A percentile compares a stretch with the other conserved stretches of the same genome.
These are phyloP conservation scores for Orthonychiurus folsomi DNA, from an alignment of 2,888 invertebrate species.

Conservation along the genomic window DNA sequence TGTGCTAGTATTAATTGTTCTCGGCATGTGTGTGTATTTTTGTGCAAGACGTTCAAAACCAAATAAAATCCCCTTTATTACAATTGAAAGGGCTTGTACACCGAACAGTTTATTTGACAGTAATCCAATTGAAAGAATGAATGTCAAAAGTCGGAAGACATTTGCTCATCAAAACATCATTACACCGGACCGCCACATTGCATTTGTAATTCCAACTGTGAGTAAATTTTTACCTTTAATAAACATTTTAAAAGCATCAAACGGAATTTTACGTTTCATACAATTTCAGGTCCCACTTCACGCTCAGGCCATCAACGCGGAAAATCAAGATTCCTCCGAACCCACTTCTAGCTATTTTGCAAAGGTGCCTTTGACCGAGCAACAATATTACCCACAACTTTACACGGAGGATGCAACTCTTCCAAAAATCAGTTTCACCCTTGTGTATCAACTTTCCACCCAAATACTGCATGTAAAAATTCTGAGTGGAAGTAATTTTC, in stretches of 20 bases:
- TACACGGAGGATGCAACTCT: conserved; percentile 23
- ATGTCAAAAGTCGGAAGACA: conserved; percentile 3
- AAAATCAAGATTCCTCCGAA: not conserved
- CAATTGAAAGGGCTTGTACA: not conserved
- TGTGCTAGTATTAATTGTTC: conserved; percentile 23
- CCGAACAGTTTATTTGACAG: not conserved
- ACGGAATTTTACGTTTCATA: not conserved
- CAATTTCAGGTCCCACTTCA: conserved; percentile 15
- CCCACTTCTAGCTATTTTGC: not conserved
- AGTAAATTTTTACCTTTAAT: too few species aligned
- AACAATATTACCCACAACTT: conserved; percentile 37
- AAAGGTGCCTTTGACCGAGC: conserved; percentile 22
- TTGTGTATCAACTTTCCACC: conserved; percentile 29
- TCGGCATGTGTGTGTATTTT: conserved; percentile 27
- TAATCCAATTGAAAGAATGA: not conserved
- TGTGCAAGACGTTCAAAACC: conserved; percentile 18
- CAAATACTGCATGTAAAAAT: conserved; percentile 34
- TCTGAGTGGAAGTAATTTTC: conserved; percentile 35
- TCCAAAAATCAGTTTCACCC: conserved; percentile 33
- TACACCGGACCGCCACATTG: conserved; percentile 35
- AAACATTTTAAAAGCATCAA: conserved; percentile 4
- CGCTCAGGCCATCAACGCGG: conserved; percentile 10
- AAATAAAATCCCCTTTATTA: conserved; percentile 6
- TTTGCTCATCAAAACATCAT: conserved; percentile 36
- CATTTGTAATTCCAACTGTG: conserved; percentile 39